Conservation (phyloP, 1,140 invertebrate species). For the Lepidurus apus region DNA sequence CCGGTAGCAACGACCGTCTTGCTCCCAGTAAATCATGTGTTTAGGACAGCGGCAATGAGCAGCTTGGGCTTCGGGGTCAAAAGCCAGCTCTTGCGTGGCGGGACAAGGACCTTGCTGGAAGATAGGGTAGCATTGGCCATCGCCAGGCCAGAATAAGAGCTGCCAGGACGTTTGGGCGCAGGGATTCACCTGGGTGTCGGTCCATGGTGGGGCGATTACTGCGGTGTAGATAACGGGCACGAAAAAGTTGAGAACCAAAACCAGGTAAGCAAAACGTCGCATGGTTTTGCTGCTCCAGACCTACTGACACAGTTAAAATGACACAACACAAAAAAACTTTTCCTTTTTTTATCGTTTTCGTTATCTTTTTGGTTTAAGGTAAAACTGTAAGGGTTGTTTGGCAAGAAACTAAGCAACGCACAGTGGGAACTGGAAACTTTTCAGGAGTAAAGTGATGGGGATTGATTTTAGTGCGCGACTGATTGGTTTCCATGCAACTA, state of each 20-base stretch:
- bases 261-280: constrained; percentile 11
- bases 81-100: constrained; percentile 69
- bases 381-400: background rate
- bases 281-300: constrained; percentile 4
- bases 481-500: background rate
- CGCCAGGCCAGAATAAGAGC: constrained; percentile 69
- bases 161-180: constrained; percentile 76
- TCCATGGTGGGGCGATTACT: constrained; percentile 77
- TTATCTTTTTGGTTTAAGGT: background rate
- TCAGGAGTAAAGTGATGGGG: no score
- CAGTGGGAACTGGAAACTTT: no score
- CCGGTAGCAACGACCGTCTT: constrained; percentile 32
- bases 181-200: constrained; percentile 68
- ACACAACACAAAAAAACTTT: background rate
- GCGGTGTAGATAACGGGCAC: constrained; percentile 9
- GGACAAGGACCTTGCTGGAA: constrained; percentile 67
- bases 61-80: constrained; percentile 33
- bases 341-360: background rate
- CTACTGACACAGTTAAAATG: background rate
- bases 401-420: no score
- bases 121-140: constrained; percentile 78
- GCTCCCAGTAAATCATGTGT: constrained; percentile 31
- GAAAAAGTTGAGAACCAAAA: background rate
- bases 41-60: constrained; percentile 33
- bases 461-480: background rate